Conservation (phyloP, 2,888 invertebrate species). For the Tubulanus polymorphus region DNA sequence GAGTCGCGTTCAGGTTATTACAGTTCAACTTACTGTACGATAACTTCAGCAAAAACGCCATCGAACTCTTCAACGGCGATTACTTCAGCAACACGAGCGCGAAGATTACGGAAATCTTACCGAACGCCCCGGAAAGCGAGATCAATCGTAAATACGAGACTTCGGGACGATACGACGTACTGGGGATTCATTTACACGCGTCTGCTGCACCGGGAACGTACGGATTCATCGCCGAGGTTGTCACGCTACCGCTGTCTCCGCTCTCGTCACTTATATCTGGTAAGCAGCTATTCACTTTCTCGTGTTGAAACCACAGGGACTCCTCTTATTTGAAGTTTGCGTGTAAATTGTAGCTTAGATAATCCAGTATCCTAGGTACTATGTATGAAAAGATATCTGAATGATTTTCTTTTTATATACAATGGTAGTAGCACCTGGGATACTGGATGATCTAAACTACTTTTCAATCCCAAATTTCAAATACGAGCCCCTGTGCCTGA, state of each 20-base stretch:
- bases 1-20: conserved; percentile 69
- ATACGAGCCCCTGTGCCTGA: too few relatives aligned
- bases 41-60: conserved; percentile 64
- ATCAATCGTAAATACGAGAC: conserved; percentile 31
- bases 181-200: conserved; percentile 87
- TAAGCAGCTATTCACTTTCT: too few relatives aligned
- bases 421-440: too few relatives aligned
- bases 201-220: conserved; percentile 86
- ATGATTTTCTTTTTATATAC: too few relatives aligned
- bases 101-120: conserved; percentile 26
- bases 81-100: conserved; percentile 70
- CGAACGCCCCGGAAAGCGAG: conserved; percentile 30
- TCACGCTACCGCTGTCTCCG: conserved; percentile 70
- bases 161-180: conserved; percentile 23
- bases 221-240: conserved; percentile 96
- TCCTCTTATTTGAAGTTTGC: too few relatives aligned
- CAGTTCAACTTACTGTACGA: conserved; percentile 50
- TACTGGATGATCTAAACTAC: too few relatives aligned
- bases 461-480: too few relatives aligned
- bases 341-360: too few relatives aligned
- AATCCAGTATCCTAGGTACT: too few relatives aligned
- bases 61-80: conserved; percentile 87
- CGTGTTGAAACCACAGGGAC: too few relatives aligned
- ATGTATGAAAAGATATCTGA: too few relatives aligned
- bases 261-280: conserved; percentile 31